Evolutionary conservation across 2,888 invertebrate species (phyloP).

Genomic region (Dolichopus griseipennis): DNA sequence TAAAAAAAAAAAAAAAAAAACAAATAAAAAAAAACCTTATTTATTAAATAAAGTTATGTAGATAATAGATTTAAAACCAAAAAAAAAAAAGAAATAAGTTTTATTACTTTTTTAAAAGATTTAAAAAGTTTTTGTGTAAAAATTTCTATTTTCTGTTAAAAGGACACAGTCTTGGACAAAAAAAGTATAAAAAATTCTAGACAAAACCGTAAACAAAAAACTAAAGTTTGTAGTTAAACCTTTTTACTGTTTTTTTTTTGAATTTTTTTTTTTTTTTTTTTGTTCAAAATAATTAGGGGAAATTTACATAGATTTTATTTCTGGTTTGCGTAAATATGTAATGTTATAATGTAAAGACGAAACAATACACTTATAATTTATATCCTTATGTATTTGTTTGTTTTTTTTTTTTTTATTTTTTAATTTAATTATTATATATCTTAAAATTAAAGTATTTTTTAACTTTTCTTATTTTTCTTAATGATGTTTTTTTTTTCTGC

Average conservation of each 20-base stretch:
- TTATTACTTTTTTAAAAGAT: neutral
- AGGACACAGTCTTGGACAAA: neutral
- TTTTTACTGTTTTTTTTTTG: too few species aligned
- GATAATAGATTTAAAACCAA: neutral
- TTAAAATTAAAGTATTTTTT: conserved; percentile 22
- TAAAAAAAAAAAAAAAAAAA: too few species aligned
- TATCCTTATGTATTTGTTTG: conserved; percentile 25
- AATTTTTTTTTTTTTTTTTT: neutral
- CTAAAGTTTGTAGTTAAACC: neutral
- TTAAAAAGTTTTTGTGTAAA: neutral
- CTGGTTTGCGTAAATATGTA: conserved; percentile 13
- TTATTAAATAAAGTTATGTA: neutral
- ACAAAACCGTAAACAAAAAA: neutral
- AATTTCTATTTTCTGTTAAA: neutral
- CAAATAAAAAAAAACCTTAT: neutral
- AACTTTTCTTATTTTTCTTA: conserved; percentile 38
- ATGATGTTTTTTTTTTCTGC: conserved; percentile 23
- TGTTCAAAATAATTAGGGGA: neutral
- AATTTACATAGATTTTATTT: conserved; percentile 15
- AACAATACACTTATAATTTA: conserved; percentile 40
- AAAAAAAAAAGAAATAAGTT: neutral
- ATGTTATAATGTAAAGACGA: conserved; percentile 28
- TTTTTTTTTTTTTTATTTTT: conserved; percentile 21
- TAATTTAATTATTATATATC: conserved; percentile 20
- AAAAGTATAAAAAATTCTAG: neutral